Evolutionary conservation across 2,888 invertebrate genomes (phyloP), one percentile per base, ranked within the genome.

Genomic region (Chrysotoxum bicinctum): DNA sequence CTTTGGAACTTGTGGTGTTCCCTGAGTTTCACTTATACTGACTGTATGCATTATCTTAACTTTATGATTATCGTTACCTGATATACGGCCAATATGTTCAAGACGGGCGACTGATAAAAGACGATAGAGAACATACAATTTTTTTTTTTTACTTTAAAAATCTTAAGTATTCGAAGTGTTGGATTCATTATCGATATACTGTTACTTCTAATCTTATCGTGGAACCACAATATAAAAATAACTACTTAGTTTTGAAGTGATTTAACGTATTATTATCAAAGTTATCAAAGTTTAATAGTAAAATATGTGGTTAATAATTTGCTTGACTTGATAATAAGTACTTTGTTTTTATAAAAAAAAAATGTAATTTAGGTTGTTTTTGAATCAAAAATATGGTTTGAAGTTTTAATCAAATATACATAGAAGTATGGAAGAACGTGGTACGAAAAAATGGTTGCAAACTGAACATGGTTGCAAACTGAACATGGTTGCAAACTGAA

Each of bases 191-290:
- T 30, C 30, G 52, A 54, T 54, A 54, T 52, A 6, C 30, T 52
- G 52, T 32, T 54, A n/a, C n/a, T 54, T 54, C 16, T 54, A 54
- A 54, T 54, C 54, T 54, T 54, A 54, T 54, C 32, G 1, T 52
- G n/a, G 26, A 26, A 50, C 50, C 50, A 52, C 30, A n/a, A 52
- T 1, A 30, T 4, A 40, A 40, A 52, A 10, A 26, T 26, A 30
- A 30, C 26, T 4, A 7, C 30, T 52, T 26, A 52, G 30, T 30
- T n/a, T 52, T 54, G 16, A 32, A 30, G 5, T 54, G 30, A 32
- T 54, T 32, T 16, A 14, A 16, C 30, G 30, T 54, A 37, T 6
- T 7, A 50, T 50, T 50, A 50, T 54, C 54, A 54, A 54, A 30
- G 10, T 5, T 30, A 5, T 30, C 9, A 14, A 9, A 16, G n/a